These are phyloP conservation scores for Natator depressus DNA, from an alignment of 2,113 vertebrate genomes.

Conservation along the genomic window DNA sequence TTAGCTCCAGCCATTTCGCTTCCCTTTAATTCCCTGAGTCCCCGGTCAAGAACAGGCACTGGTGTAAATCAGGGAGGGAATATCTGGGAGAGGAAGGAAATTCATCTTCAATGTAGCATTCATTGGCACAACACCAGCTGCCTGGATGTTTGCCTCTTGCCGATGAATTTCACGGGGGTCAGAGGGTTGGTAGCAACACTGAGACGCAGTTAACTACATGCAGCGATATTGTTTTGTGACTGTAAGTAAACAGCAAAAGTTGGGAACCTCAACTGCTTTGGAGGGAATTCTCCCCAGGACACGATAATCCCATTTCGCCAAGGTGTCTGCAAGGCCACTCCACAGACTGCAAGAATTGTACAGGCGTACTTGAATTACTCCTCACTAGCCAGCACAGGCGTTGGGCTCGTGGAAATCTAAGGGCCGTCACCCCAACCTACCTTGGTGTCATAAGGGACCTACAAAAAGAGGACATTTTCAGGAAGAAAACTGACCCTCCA, in stretches of 20 bases:
- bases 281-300: background rate
- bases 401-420: background rate
- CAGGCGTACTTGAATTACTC: background rate
- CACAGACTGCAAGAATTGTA: background rate
- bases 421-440: background rate
- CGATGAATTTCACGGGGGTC: background rate
- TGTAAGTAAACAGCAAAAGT: background rate
- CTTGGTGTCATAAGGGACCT: background rate
- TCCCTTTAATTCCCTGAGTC: background rate
- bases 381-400: no score
- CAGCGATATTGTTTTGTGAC: background rate
- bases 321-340: background rate
- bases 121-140: background rate
- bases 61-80: background rate
- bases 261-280: background rate
- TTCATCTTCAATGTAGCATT: background rate
- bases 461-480: background rate
- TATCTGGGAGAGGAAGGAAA: background rate
- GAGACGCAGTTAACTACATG: background rate
- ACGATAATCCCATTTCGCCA: background rate
- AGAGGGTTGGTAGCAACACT: background rate
- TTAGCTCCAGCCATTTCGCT: background rate
- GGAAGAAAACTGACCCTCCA: background rate
- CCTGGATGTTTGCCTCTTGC: background rate
- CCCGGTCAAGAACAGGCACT: background rate